Evolutionary conservation across 2,797 vertebrate genomes (phyloP), one percentile per base, ranked within the genome.

Genomic region (Pristis pectinata): DNA sequence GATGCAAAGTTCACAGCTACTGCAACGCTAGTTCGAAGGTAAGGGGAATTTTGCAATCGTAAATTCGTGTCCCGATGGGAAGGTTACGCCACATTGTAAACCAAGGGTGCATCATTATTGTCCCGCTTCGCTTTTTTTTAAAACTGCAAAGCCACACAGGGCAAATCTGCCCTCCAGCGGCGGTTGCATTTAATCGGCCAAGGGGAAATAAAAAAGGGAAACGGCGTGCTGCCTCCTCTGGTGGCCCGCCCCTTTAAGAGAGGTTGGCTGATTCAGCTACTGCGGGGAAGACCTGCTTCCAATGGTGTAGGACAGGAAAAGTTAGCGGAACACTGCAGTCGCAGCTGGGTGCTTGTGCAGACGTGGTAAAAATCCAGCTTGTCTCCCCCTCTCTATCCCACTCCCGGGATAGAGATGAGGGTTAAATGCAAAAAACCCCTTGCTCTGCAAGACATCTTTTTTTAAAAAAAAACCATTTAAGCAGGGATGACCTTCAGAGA

Each of bases 191-290:
- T 24, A 64, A 9, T 67, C 59, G 30, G 85, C 83, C 83, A 34
- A 85, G 24, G 56, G 0, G 19, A 4, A n/a, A 89, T 15, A 61
- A 59, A 61, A 44, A 22, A 19, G 0, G 44, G 37, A 41, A n/a
- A 91, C 6, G 56, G 37, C n/a, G n/a, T 93, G 24, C 37, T 17
- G 70, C 70, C 76, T 70, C 44, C 92, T 94, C 92, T 74, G 27
- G 4, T n/a, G 92, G 92, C 70, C 41, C 70, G 24, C 67, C 67
- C 92, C 92, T 94, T 94, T 94, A 76, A 94, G 67, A 56, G 67
- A 49, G 92, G 44, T 17, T 94, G 41, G 10, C 41, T 34, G 27
- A 10, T n/a, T 37, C 59, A 67, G n/a, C 34, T 8, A 53, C 11
- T 94, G 92, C 92, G 76, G 91, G 9, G 8, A 72, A 34, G 59